Base-by-base conservation (phyloP, 1,140 invertebrate species). In the Ceratitis capitata region DNA sequence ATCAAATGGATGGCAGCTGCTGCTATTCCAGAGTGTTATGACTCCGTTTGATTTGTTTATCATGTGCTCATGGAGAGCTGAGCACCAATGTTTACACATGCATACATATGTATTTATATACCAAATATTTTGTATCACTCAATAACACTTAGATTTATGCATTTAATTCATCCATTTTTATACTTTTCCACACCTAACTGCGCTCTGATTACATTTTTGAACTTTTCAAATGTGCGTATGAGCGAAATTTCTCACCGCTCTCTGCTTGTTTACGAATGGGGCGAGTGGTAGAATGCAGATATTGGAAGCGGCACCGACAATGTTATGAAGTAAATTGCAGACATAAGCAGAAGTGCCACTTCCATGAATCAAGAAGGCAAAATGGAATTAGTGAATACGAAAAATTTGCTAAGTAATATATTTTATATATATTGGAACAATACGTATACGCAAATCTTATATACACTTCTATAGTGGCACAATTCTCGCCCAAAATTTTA, bases 201-300 rank as follows among this genome's bases (percentile, higher is more conserved):
- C 19, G 7, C 32, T 32, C 35, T 69, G 12, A 61, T 32, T 23
- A 32, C 12, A 10, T 35, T 69, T 39, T 35, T 35, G 1, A 16
- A 35, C 61, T 39, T 69, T 16, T 29, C 35, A 69, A 29, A 35
- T 7, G 2, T 6, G 29, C 61, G n/a, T n/a, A n/a, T n/a, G 39
- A 78, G 19, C 58, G 29, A 32, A 39, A 5, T n/a, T 19, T 23
- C 69, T 78, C 61, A 78, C 39, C 29, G 39, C 69, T 45, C 39
- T 45, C 69, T 35, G 39, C 19, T 78, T 78, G 69, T 78, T 78
- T 78, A 78, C 69, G 69, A 78, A 78, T 78, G 35, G 69, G 19
- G 69, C 69, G 69, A 78, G 69, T 78, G 69, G 69, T n/a, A 78
- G 69, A 78, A 78, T 78, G n/a, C 69, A 47, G 35, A 78, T 45